Evolutionary conservation across 2,113 vertebrate genomes (phyloP), one percentile per base, ranked within the genome.

Genomic region (Plotosus lineatus): DNA sequence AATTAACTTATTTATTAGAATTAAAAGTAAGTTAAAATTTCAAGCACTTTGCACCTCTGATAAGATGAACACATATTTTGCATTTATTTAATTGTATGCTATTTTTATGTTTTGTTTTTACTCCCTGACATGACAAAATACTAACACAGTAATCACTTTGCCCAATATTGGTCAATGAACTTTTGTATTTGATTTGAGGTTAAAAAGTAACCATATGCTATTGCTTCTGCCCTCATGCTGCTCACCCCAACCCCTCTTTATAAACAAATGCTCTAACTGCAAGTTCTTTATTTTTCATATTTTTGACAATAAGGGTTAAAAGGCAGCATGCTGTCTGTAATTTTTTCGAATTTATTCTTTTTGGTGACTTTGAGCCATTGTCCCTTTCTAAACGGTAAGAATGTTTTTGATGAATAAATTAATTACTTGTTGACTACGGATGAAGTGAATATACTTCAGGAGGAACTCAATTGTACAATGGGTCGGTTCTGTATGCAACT

Each of bases 171-270:
- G 23, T 44, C 33, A 75, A 38, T 56, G 44, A 61, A 38, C 65
- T n/a, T 77, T 17, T 85, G 85, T 89, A 79, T 85, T 88, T 92
- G 77, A 77, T 50, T n/a, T 75, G 8, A 68, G 61, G 90, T 92
- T 92, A 93, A 93, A 92, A 50, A 92, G 73, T 93, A 82, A 83
- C 89, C 65, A 68, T 44, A 12, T 53, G 14, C 9, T 81, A 44
- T 83, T 28, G 31, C 38, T 48, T 53, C 78, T 63, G 33, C 40
- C 33, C 21, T 42, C 31, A 38, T 8, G 3, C 11, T 77, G 58
- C n/a, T 12, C 75, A 11, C 5, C 5, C 46, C 2, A 36, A 58
- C 60, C 74, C 44, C 56, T 17, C 66, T 75, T 42, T 81, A 81
- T 78, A 80, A 78, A 28, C 8, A n/a, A n/a, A 1, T 53, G 40